phyloP scores from a whole-genome alignment of 2,113 vertebrate genomes.

The Saguinus imperator region DNA sequence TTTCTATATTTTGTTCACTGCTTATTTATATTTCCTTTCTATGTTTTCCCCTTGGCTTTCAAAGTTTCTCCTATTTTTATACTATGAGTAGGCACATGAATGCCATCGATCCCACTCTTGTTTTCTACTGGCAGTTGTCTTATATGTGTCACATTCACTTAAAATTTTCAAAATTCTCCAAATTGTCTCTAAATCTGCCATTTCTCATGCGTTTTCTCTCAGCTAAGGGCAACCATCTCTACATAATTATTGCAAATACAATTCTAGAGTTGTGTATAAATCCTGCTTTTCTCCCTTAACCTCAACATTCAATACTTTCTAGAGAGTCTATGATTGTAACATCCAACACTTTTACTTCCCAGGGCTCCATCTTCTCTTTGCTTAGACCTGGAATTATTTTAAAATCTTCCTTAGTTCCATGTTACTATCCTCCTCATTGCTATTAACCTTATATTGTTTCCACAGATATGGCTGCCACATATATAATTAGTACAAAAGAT shows the following conservation, averaged over 20 bases:
- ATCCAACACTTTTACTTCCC: too few relatives aligned
- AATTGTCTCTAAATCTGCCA: background rate
- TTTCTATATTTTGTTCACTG: background rate
- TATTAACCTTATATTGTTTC: background rate
- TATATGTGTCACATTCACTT: background rate
- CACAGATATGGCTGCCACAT: background rate
- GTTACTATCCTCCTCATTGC: background rate
- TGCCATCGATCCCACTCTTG: background rate
- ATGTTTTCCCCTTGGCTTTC: background rate
- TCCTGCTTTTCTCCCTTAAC: background rate
- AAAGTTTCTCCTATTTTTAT: background rate
- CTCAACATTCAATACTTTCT: background rate
- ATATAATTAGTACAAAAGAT: background rate
- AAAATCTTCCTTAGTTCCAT: background rate
- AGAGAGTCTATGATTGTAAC: background rate
- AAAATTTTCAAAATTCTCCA: background rate
- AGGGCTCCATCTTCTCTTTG: background rate
- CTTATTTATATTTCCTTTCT: background rate
- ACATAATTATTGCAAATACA: background rate
- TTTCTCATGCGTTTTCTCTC: background rate
- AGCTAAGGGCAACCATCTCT: background rate
- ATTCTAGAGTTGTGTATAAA: background rate
- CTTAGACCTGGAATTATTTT: background rate
- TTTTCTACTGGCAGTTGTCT: background rate
- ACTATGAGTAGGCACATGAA: background rate